Percentiles rank a stretch among this genome's conserved stretches.
phyloP scores from a whole-genome alignment of 2,113 vertebrate species.

The Tragelaphus buxtoni region DNA sequence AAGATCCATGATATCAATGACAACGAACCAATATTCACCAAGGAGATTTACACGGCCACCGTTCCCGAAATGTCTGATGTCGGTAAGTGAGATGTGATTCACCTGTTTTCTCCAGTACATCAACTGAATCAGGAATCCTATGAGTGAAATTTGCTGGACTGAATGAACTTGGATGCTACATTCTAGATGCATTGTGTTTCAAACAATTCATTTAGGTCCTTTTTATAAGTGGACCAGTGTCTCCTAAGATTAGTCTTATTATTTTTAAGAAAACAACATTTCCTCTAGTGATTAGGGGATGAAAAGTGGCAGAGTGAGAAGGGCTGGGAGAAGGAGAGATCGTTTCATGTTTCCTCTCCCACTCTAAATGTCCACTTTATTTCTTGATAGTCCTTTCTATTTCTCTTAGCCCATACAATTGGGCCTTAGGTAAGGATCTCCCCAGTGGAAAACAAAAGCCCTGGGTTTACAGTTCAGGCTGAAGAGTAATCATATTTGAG shows the following conservation, averaged over 20 bases:
- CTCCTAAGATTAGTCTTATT: neutral
- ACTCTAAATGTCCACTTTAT: neutral
- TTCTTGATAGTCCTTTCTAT: neutral
- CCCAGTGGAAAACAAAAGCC: neutral
- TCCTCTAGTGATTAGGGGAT: neutral
- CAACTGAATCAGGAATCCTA: neutral
- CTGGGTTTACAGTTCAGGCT: constrained; percentile 2
- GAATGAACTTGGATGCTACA: neutral
- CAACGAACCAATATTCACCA: constrained; percentile 95
- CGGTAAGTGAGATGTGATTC: constrained; percentile 80
- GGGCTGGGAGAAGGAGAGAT: neutral
- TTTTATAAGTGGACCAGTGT: neutral
- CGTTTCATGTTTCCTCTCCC: neutral
- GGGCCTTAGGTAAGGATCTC: neutral
- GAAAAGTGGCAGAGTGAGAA: neutral
- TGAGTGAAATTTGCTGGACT: neutral
- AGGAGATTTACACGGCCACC: constrained; percentile 88
- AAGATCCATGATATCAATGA: constrained; percentile 99
- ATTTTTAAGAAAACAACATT: neutral
- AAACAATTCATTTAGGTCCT: neutral
- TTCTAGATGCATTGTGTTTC: neutral
- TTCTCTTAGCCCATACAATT: neutral
- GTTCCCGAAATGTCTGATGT: constrained; percentile 96
- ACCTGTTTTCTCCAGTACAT: neutral
- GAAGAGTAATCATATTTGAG: neutral